A percentile compares a stretch with the other conserved stretches of the same genome.
These are phyloP conservation scores for Penaeus indicus DNA, from an alignment of 1,140 invertebrate species.

Conservation along the genomic window DNA sequence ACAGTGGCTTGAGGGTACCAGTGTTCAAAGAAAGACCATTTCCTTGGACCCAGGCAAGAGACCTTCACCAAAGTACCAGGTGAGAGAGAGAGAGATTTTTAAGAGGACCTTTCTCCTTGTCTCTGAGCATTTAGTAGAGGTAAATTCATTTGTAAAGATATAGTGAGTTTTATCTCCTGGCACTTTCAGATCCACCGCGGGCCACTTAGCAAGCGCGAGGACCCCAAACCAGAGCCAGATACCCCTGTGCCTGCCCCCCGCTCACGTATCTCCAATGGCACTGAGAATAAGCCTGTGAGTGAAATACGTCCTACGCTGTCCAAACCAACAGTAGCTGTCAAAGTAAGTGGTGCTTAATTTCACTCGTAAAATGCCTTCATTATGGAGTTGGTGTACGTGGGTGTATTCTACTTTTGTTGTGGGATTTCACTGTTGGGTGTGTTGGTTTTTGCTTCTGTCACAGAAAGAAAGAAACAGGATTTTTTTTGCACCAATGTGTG, in stretches of 20 bases:
- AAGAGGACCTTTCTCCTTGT: not conserved
- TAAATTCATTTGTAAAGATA: not conserved
- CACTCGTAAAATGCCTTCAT: not conserved
- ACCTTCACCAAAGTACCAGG: conserved; percentile 44
- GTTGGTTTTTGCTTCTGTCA: too few species aligned
- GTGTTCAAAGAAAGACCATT: conserved; percentile 81
- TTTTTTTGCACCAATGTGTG: too few species aligned
- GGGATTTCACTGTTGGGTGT: too few species aligned
- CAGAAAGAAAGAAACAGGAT: too few species aligned
- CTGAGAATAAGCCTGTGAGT: conserved; percentile 31
- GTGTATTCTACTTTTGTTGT: not conserved
- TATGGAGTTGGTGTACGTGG: not conserved
- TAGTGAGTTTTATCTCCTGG: not conserved
- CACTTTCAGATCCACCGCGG: conserved; percentile 53
- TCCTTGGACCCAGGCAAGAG: conserved; percentile 80
- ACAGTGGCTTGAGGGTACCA: conserved; percentile 83
- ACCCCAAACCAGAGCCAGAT: conserved; percentile 17
- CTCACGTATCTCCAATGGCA: conserved; percentile 52
- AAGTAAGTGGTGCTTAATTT: conserved; percentile 42
- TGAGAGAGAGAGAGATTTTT: not conserved
- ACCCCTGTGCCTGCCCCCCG: conserved; percentile 60
- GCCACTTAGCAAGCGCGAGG: conserved; percentile 42
- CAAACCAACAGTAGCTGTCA: conserved; percentile 63
- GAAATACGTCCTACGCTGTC: conserved; percentile 24
- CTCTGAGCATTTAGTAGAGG: not conserved